Base-by-base conservation (phyloP, 2,113 vertebrate species). In the Pluvianellus socialis region DNA sequence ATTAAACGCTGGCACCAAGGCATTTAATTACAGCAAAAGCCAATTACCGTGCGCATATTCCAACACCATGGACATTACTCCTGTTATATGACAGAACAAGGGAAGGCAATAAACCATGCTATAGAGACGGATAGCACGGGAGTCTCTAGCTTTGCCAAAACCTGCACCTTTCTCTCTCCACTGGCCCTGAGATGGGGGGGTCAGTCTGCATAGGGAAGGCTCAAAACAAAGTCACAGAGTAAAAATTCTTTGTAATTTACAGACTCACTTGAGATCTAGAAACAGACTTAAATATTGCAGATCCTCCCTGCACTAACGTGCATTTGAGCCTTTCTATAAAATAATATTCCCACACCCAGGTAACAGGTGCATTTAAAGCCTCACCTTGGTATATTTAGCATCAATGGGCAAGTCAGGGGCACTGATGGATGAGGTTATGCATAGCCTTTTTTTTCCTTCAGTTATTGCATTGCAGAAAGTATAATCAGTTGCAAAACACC, bases 21-120 rank as follows among this genome's bases (percentile, higher is more conserved):
- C 76, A 93, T 95, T 98, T 97, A 97, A 97, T 98, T 97, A 96
- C 94, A 90, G 92, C 88, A 86, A 97, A 95, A 95, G 79, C 79
- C 94, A 97, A 95, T 94, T 95, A 91, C 88, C 49, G 77, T 76
- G 90, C 12, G 44, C 79, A 55, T 93, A 92, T 97, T 95, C 86
- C 1, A 0, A 93, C 84, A 92, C 75, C 89, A 61, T 0, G 85
- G 96, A 96, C 56, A 85, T 84, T 72, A 84, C 63, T 93, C 55
- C 72, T 90, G 91, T 62, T 86, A 91, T 49, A 19, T 35, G 84
- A 82, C 27, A 75, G 77, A 61, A 42, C 49, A 90, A 74, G 88
- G 55, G 88, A 61, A 80, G 40, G 73, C 49, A 92, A 79, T 77
- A 96, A 92, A 74, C 79, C 63, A 44, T 30, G 45, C 42, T 75